These are phyloP conservation scores for Macrosteles quadrilineatus DNA, from an alignment of 1,140 invertebrate genomes.

Conservation along the genomic window DNA sequence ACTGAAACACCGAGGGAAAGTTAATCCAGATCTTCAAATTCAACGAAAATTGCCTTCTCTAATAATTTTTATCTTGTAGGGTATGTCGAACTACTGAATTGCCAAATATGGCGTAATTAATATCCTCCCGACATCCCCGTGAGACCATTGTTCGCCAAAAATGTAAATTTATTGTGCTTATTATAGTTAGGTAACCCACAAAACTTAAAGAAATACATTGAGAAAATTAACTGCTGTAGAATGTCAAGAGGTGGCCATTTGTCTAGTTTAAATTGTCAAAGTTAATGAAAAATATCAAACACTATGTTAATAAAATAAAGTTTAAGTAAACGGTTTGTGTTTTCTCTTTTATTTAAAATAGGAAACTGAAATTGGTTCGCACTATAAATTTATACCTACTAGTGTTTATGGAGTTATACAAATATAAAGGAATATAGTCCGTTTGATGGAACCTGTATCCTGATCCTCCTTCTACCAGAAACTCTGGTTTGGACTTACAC, in stretches of 20 bases:
- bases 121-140: background rate
- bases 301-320: too few relatives aligned
- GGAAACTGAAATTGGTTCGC: background rate
- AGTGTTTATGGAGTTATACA: background rate
- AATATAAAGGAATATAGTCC: too few relatives aligned
- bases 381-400: background rate
- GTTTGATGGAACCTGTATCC: too few relatives aligned
- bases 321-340: too few relatives aligned
- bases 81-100: background rate
- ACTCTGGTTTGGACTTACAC: too few relatives aligned
- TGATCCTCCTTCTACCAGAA: too few relatives aligned
- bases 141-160: background rate
- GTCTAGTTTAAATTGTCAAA: too few relatives aligned
- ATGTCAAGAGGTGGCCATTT: too few relatives aligned
- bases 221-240: too few relatives aligned
- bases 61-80: background rate
- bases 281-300: too few relatives aligned
- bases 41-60: background rate
- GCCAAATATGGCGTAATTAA: background rate
- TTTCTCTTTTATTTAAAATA: background rate
- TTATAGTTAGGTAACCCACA: background rate
- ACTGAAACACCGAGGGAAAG: background rate
- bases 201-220: too few relatives aligned
- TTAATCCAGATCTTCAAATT: background rate
- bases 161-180: background rate